Base-by-base conservation (phyloP, 2,113 vertebrate genomes). In the Microtus pennsylvanicus region DNA sequence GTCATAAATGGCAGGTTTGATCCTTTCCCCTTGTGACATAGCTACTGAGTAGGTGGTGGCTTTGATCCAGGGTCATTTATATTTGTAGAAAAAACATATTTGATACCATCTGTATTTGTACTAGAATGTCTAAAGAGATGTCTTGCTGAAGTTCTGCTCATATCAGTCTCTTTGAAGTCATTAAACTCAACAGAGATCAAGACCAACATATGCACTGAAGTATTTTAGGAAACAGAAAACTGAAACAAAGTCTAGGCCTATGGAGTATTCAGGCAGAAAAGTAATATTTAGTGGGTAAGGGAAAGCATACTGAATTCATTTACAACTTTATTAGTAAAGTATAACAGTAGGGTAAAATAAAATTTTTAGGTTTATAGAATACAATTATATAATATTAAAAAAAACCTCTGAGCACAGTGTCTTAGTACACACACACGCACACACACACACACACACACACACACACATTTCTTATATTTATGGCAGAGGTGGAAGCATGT, bases 51-150 rank as follows among this genome's bases (percentile, higher is more conserved):
- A 70, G 63, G 38, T 87, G 86, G 94, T 92, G 93, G 16, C 33
- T 93, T 95, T 90, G 42, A 88, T 95, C n/a, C 24, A 72, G 58
- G 17, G 58, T 67, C 17, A 88, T 90, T 90, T 83, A 90, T 72
- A 42, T 77, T 52, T 77, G 78, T 47, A 76, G 67, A 50, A 30
- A 35, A 72, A 38, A 26, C 52, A 35, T 33, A 55, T 91, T 63
- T 77, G 3, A 70, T 87, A 74, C 5, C 1, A 91, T 86, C 52
- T 58, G 12, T 82, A 17, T 28, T 94, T 91, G 70, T 80, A 74
- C n/a, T 89, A 67, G 55, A 97, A 42, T 21, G 12, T 92, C 30
- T 85, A 92, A 85, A 35, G 83, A 74, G 14, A 3, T 83, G 65
- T 82, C 61, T 87, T 67, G 52, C 28, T 78, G 35, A 86, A 86